phyloP scores from a whole-genome alignment of 2,797 vertebrate genomes.

The Discoglossus pictus region DNA sequence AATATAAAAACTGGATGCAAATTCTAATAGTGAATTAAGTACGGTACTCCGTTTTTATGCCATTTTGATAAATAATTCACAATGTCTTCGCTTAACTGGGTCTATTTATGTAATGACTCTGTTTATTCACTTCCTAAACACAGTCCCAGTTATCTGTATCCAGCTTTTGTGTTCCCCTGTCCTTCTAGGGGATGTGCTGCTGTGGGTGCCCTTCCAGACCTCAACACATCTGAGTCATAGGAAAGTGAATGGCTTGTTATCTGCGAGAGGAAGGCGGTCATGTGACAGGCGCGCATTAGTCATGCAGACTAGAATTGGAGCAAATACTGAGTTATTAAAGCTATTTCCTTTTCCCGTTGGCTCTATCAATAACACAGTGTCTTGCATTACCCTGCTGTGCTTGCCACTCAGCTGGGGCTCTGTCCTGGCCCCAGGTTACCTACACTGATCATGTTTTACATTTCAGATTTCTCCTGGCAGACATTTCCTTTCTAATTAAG shows the following conservation, averaged over 20 bases:
- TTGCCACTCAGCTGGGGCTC: slow-evolving; percentile 2
- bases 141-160: neutral
- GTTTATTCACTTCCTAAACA: neutral
- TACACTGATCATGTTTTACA: slow-evolving; percentile 23
- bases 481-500: slow-evolving; percentile 32
- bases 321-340: slow-evolving; percentile 31
- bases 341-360: slow-evolving; percentile 45
- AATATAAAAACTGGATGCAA: too few species aligned
- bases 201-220: slow-evolving; percentile 1
- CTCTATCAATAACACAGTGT: slow-evolving; percentile 28
- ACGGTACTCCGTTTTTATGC: too few species aligned
- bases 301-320: slow-evolving; percentile 29
- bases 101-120: too few species aligned
- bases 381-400: slow-evolving; percentile 12
- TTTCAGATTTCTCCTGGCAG: slow-evolving; percentile 28
- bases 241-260: slow-evolving; percentile 43
- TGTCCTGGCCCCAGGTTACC: slow-evolving; percentile 27
- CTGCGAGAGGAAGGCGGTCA: slow-evolving; percentile 17
- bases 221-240: slow-evolving; percentile 23
- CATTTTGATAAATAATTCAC: too few species aligned
- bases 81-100: too few species aligned
- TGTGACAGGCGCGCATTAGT: slow-evolving; percentile 26
- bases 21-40: too few species aligned
- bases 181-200: neutral
- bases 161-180: slow-evolving; percentile 8